Evolutionary conservation across 2,113 vertebrate genomes (phyloP).

Genomic region (Rana temporaria): DNA sequence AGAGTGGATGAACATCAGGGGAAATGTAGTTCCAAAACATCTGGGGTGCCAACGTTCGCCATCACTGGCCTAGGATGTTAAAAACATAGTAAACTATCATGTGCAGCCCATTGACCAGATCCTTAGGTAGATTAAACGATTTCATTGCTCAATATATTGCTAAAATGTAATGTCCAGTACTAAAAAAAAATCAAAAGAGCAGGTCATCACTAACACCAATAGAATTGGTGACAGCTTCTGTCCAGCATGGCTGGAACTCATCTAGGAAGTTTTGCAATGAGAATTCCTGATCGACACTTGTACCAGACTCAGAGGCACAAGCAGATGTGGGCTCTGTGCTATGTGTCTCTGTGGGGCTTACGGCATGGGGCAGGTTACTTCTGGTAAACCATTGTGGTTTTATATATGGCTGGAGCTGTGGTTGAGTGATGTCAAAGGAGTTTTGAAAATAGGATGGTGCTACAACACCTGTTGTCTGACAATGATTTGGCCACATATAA

Average conservation of each 20-base stretch:
- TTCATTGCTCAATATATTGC: neutral
- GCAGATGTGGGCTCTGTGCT: too few species aligned
- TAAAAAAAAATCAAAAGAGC: neutral
- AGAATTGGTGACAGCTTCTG: neutral
- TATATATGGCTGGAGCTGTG: neutral
- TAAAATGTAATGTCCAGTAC: neutral
- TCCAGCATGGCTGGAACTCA: slow-evolving; percentile 21
- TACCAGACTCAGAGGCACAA: neutral
- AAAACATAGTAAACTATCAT: too few species aligned
- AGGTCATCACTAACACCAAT: too few species aligned
- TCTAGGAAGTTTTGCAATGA: slow-evolving; percentile 33
- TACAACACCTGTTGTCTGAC: neutral
- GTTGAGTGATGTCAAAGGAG: neutral
- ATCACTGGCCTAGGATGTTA: too few species aligned
- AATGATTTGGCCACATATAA: neutral
- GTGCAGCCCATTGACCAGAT: neutral
- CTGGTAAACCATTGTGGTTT: neutral
- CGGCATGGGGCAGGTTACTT: neutral
- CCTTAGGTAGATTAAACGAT: neutral
- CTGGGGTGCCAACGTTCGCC: too few species aligned
- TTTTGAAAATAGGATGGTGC: neutral
- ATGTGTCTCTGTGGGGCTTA: too few species aligned
- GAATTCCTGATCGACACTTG: neutral
- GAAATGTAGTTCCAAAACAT: too few species aligned
- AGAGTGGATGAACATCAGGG: too few species aligned